Evolutionary conservation across 2,113 vertebrate genomes (phyloP), one percentile per base, ranked within the genome.

Genomic region (Xenotilapia leptura): DNA sequence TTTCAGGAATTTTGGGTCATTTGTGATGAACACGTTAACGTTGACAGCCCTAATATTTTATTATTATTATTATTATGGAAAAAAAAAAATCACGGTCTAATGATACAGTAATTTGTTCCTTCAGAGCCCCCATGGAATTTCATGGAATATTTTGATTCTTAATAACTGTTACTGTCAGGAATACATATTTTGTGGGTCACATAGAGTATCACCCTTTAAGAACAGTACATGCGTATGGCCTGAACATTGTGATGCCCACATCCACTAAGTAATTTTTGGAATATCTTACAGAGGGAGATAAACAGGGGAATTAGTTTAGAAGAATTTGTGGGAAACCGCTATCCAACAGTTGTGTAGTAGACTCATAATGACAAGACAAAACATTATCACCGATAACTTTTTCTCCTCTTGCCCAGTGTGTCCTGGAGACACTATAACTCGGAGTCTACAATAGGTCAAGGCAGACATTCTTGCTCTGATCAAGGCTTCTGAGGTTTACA

Each of bases 1-100:
- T 54, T 54, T 54, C 51, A 54, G 51, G 51, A 21, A 54, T 54
- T 54, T 54, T 21, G 51, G 9, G 51, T 53, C 19, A 53, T 53
- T 53, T 1, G 3, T 51, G 19, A n/a, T n/a, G 0, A 10, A 51
- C 19, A 51, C 0, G 0, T n/a, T n/a, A 51, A 51, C 0, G 3
- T 10, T 53, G 51, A 53, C 9, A 53, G 19, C 3, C 5, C 9
- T 11, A 21, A 11, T 21, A 53, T 53, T 1, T 31, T 31, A 31
- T 31, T 47, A 40, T 53, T 53, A n/a, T 19, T 8, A 51, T 53
- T 21, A 53, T n/a, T 53, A 53, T 53, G 19, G 5, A 11, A 21
- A 1, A 21, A 54, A 12, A 21, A 21, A 0, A 28, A 6, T 11
- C 10, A 21, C 3, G 0, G 2, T 54, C 51, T 54, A 6, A 12